These are phyloP conservation scores for Tinamus guttatus DNA, from an alignment of 2,113 vertebrate species.

Conservation along the genomic window DNA sequence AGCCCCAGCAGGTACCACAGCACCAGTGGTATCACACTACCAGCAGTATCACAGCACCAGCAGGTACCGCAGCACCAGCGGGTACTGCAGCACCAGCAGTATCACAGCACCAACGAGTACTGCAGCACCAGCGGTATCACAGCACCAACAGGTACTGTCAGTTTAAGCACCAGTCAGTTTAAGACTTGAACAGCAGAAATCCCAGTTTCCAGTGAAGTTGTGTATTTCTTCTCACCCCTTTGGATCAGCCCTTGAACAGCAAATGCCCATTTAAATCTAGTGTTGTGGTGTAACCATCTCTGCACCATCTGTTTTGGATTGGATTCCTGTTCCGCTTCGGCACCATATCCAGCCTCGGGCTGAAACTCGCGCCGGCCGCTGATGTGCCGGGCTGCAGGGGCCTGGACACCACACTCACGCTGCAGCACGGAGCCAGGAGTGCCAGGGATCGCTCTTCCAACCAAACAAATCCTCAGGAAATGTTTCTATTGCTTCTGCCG, in stretches of 20 bases:
- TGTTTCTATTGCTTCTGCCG: neutral
- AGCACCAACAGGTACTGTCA: too few species aligned
- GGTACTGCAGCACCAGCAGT: too few species aligned
- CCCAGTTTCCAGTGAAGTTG: neutral
- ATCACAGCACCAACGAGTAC: too few species aligned
- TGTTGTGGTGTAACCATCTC: neutral
- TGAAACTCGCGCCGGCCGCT: rapidly evolving
- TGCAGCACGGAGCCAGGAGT: neutral
- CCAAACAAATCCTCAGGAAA: neutral
- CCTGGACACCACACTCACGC: neutral
- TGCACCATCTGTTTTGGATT: rapidly evolving
- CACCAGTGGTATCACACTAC: too few species aligned
- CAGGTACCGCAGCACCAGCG: too few species aligned
- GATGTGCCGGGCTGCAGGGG: neutral
- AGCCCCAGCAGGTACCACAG: too few species aligned
- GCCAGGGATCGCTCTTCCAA: neutral
- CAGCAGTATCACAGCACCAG: too few species aligned
- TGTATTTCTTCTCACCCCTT: neutral
- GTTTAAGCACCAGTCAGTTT: too few species aligned
- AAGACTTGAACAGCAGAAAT: neutral
- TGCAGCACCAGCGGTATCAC: too few species aligned
- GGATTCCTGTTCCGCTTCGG: neutral
- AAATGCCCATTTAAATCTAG: neutral
- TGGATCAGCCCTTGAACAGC: neutral
- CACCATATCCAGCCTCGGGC: rapidly evolving